Evolutionary conservation across 2,797 vertebrate genomes (phyloP).

Genomic region (Oophaga sylvatica): DNA sequence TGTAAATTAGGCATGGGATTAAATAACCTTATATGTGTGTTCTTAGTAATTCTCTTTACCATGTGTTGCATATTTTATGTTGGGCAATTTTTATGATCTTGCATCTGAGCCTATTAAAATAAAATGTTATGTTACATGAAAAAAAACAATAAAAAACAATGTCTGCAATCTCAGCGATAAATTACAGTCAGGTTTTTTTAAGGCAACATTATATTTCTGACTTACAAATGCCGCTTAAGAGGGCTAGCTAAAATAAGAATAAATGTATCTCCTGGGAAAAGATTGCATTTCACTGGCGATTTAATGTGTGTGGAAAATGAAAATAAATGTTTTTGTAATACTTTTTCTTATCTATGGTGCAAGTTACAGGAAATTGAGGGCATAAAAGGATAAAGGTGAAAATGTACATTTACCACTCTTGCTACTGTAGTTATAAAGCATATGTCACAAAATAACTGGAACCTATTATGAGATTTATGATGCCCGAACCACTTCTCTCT

Average conservation of each 20-base stretch:
- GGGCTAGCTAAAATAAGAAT: conserved; percentile 30
- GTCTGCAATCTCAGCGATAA: not conserved
- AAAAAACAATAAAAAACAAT: not conserved
- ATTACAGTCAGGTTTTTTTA: conserved; percentile 2
- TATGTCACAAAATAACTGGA: not conserved
- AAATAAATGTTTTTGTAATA: conserved; percentile 45
- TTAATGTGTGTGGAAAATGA: conserved; percentile 43
- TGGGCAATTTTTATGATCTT: not conserved
- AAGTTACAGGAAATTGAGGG: conserved; percentile 17
- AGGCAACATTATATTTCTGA: conserved; percentile 7
- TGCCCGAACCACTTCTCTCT: too few relatives aligned
- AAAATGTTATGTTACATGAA: not conserved
- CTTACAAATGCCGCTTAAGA: conserved; percentile 20
- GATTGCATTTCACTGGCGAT: conserved; percentile 44
- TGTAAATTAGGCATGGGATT: conserved; percentile 7
- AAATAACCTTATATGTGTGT: not conserved
- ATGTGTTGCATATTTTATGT: not conserved
- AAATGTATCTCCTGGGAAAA: conserved; percentile 45
- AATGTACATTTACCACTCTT: conserved; percentile 15
- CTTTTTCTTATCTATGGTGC: conserved; percentile 24
- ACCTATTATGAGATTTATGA: not conserved
- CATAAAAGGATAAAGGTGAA: conserved; percentile 2
- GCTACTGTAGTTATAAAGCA: not conserved
- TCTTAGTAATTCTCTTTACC: not conserved
- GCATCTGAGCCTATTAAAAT: not conserved